These are phyloP conservation scores for Oeneis ivallda DNA, from an alignment of 2,888 invertebrate species.

Conservation along the genomic window DNA sequence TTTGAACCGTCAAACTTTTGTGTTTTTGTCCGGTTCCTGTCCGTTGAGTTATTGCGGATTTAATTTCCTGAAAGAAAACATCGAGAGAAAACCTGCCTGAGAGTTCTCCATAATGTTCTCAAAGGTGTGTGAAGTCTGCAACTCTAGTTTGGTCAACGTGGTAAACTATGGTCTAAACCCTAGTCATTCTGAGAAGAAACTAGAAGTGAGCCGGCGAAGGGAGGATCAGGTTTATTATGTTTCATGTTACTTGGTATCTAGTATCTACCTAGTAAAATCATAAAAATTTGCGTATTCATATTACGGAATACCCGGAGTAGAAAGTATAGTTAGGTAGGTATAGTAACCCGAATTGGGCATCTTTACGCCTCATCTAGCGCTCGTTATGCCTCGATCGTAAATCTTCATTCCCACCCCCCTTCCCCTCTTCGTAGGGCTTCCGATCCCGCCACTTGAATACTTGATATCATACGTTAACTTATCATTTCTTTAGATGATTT, in stretches of 20 bases:
- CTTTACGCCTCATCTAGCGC: conserved; percentile 81
- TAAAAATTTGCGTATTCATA: conserved; percentile 14
- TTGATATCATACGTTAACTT: conserved; percentile 51
- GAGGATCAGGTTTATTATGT: too few relatives aligned
- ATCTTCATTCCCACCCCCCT: conserved; percentile 70
- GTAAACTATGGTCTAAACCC: neutral
- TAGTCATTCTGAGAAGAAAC: too few relatives aligned
- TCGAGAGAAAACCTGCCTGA: neutral
- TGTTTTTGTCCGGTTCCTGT: too few relatives aligned
- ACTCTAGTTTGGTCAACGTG: neutral
- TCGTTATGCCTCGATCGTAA: conserved; percentile 80
- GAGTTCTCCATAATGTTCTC: neutral
- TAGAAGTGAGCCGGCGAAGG: too few relatives aligned
- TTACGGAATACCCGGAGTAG: conserved; percentile 19
- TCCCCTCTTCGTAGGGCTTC: conserved; percentile 55
- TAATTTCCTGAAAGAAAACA: too few relatives aligned
- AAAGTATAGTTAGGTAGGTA: conserved; percentile 51
- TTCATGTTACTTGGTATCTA: neutral
- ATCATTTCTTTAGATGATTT: conserved; percentile 35
- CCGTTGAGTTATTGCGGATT: too few relatives aligned
- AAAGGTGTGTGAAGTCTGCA: neutral
- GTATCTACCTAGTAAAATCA: neutral
- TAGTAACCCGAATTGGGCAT: conserved; percentile 78
- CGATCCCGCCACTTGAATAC: conserved; percentile 61
- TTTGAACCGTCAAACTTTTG: too few relatives aligned